Evolutionary conservation across 1,140 invertebrate genomes (phyloP), one percentile per base, ranked within the genome.

Genomic region (Drosophila seguyi): DNA sequence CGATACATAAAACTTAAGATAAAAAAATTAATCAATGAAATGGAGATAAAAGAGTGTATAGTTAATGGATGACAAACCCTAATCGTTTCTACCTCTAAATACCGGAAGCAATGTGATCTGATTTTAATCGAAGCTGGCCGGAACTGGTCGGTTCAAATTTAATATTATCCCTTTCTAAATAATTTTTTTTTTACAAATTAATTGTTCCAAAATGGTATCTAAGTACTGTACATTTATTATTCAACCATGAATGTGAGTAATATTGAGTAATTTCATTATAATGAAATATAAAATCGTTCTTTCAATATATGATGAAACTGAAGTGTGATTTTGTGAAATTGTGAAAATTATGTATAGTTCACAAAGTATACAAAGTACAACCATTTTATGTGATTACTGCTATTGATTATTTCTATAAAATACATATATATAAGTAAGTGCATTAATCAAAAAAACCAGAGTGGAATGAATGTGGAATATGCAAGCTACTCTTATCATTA

Each of bases 291-390:
- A 52, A 18, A 55, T 55, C 31, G 25, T 25, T 6, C 38, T 67
- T 65, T 29, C 65, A 11, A 6, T 1, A 8, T 10, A 22, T 56
- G 14, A 25, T 69, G 67, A 68, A 68, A 69, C 13, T 53, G 0
- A 11, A n/a, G 6, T 18, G 14, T 25, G 25, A 25, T 42, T 67
- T 42, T 36, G 6, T 42, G 36, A 10, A 48, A n/a, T n/a, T n/a
- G n/a, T n/a, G n/a, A 22, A 48, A 22, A 47, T 25, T 0, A 6
- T 0, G 6, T 34, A 20, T 16, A 3, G 0, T 45, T 16, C 16
- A 10, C 8, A 20, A 11, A 13, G 4, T 45, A 45, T 29, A 20
- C 8, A 11, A n/a, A 25, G 52, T 55, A n/a, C 3, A 38, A 10
- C 2, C 7, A 31, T 22, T 6, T 10, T 6, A 22, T 10, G 14